Conservation (phyloP, 2,888 invertebrate genomes). For the Pachycephus smyrnensis region DNA sequence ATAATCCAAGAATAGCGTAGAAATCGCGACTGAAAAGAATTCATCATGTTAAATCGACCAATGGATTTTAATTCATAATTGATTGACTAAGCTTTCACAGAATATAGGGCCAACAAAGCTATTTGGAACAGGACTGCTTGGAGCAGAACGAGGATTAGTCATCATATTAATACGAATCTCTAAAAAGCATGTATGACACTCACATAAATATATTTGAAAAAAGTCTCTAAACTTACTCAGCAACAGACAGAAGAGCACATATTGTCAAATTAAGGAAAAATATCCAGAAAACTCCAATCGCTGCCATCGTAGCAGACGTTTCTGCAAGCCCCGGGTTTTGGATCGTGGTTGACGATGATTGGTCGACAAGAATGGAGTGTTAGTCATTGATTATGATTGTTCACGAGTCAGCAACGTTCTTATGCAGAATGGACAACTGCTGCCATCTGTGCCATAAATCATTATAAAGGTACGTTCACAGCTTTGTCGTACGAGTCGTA, state of each 20-base stretch:
- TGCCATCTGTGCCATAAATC: too few relatives aligned
- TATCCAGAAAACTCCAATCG: slow-evolving; percentile 48
- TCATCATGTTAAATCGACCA: neutral
- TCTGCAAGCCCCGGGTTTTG: slow-evolving; percentile 33
- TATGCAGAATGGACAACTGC: too few relatives aligned
- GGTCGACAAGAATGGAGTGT: slow-evolving; percentile 31
- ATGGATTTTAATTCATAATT: too few relatives aligned
- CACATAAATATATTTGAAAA: neutral
- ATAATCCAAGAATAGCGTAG: slow-evolving; percentile 90
- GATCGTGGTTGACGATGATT: slow-evolving; percentile 60
- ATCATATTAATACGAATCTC: too few relatives aligned
- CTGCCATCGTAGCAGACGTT: slow-evolving; percentile 65
- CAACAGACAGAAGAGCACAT: slow-evolving; percentile 48
- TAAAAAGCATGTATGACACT: neutral
- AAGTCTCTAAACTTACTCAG: slow-evolving; percentile 52
- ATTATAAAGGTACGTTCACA: too few relatives aligned
- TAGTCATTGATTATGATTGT: too few relatives aligned
- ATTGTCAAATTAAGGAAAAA: slow-evolving; percentile 58
- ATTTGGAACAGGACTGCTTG: too few relatives aligned
- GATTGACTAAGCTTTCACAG: too few relatives aligned
- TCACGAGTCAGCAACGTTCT: too few relatives aligned
- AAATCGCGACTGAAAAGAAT: slow-evolving; percentile 83
- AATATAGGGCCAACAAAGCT: too few relatives aligned
- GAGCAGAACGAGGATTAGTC: too few relatives aligned
- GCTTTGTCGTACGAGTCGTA: too few relatives aligned